Percentiles rank a stretch among this genome's conserved stretches.
Evolutionary conservation across 2,797 vertebrate genomes (phyloP).

Genomic region (Megalops cyprinoides): DNA sequence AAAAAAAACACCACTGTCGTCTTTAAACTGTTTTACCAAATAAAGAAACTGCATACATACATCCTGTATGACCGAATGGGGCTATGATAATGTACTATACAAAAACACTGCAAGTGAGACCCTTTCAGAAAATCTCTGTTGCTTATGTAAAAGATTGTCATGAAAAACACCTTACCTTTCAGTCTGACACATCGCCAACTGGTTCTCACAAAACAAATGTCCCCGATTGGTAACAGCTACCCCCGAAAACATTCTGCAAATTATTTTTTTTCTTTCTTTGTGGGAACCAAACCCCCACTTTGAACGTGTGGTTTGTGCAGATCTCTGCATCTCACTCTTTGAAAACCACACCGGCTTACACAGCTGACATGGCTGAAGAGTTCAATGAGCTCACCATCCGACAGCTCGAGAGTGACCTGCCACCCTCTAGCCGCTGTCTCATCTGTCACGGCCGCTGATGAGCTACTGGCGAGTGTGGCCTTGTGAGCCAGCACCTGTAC

Average conservation of each 20-base stretch:
- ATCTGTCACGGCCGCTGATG: background rate
- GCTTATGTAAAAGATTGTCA: background rate
- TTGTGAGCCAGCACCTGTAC: background rate
- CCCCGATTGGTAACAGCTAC: background rate
- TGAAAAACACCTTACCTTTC: background rate
- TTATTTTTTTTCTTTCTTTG: background rate
- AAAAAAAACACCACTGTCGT: background rate
- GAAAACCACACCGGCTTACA: slow-evolving; percentile 22
- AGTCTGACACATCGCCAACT: background rate
- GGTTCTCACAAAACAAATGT: background rate
- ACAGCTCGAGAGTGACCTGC: slow-evolving; percentile 12
- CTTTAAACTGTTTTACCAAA: background rate
- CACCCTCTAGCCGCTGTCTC: background rate
- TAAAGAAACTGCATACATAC: background rate
- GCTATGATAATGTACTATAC: background rate
- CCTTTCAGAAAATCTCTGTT: background rate
- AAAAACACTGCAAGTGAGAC: background rate
- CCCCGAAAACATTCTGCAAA: background rate
- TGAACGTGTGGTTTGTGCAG: slow-evolving; percentile 20
- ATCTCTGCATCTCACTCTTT: slow-evolving; percentile 25
- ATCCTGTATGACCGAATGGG: background rate
- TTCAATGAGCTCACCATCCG: slow-evolving; percentile 16
- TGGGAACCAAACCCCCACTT: slow-evolving; percentile 20
- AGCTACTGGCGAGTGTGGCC: background rate
- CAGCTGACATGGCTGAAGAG: slow-evolving; percentile 8